phyloP scores from a whole-genome alignment of 2,113 vertebrate species.

The Pipa parva region DNA sequence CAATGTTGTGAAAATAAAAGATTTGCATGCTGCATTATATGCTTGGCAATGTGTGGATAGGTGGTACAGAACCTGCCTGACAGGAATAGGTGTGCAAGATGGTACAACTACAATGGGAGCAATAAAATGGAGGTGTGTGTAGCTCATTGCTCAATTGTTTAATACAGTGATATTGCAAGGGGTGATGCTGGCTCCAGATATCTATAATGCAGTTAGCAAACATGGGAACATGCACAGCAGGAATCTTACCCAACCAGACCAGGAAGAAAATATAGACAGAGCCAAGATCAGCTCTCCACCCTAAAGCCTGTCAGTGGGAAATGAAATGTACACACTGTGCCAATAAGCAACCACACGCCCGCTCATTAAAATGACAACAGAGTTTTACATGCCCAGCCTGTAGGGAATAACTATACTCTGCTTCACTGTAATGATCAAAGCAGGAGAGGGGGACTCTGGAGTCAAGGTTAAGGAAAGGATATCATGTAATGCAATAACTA shows the following conservation, averaged over 20 bases:
- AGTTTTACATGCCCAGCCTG: constrained; percentile 6
- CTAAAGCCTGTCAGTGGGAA: constrained; percentile 28
- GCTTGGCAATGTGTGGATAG: too few species aligned
- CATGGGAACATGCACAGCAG: constrained; percentile 1
- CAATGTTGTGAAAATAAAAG: not conserved
- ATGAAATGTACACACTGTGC: constrained; percentile 36
- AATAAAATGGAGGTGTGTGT: not conserved
- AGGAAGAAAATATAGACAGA: constrained; percentile 24
- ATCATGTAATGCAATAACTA: too few species aligned
- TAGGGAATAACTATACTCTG: not conserved
- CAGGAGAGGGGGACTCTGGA: too few species aligned
- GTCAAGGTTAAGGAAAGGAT: too few species aligned
- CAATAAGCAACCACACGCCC: constrained; percentile 31
- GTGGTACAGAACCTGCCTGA: not conserved
- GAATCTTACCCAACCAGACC: constrained; percentile 35
- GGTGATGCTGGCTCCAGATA: not conserved
- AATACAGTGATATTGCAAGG: too few species aligned
- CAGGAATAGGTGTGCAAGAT: not conserved
- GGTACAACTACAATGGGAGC: not conserved
- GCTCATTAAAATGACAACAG: constrained; percentile 37
- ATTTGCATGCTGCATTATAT: not conserved
- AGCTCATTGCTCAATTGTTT: not conserved
- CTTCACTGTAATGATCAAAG: not conserved
- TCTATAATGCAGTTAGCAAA: not conserved
- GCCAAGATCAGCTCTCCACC: constrained; percentile 40